Conservation (phyloP, 2,888 invertebrate genomes). For the Bombylius discolor region DNA sequence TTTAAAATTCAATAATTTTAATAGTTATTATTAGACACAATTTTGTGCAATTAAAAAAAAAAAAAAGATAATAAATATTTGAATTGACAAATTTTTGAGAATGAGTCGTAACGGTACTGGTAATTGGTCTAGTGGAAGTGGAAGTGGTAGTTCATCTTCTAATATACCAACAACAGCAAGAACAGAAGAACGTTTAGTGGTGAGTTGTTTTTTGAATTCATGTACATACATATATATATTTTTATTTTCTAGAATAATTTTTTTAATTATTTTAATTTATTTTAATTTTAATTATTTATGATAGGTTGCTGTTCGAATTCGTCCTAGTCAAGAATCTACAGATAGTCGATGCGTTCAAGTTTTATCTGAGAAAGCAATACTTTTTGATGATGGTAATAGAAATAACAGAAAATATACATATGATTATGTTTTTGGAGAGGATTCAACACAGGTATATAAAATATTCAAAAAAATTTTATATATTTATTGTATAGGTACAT, state of each 20-base stretch:
- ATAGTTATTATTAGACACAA: no score
- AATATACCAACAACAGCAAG: conserved; percentile 23
- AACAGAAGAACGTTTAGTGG: conserved; percentile 34
- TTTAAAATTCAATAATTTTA: no score
- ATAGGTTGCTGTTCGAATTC: conserved; percentile 77
- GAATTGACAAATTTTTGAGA: background rate
- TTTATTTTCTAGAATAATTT: no score
- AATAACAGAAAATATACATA: conserved; percentile 70
- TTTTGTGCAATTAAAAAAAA: no score
- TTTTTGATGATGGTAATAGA: conserved; percentile 40
- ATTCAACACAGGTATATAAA: conserved; percentile 59
- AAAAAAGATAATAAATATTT: no score
- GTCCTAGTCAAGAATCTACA: conserved; percentile 69
- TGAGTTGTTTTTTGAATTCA: conserved; percentile 14
- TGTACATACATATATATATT: no score
- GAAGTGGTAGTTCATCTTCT: conserved; percentile 22
- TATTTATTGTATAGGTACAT: no score
- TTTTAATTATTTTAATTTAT: no score
- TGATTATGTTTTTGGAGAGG: conserved; percentile 79
- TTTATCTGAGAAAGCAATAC: conserved; percentile 30
- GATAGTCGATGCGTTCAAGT: conserved; percentile 37
- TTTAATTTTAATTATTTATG: background rate
- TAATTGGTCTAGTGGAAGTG: conserved; percentile 27
- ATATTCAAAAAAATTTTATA: no score
- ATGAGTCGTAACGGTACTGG: conserved; percentile 17